Evolutionary conservation across 2,113 vertebrate genomes (phyloP), one percentile per base, ranked within the genome.

Genomic region (Gymnobelideus leadbeateri): DNA sequence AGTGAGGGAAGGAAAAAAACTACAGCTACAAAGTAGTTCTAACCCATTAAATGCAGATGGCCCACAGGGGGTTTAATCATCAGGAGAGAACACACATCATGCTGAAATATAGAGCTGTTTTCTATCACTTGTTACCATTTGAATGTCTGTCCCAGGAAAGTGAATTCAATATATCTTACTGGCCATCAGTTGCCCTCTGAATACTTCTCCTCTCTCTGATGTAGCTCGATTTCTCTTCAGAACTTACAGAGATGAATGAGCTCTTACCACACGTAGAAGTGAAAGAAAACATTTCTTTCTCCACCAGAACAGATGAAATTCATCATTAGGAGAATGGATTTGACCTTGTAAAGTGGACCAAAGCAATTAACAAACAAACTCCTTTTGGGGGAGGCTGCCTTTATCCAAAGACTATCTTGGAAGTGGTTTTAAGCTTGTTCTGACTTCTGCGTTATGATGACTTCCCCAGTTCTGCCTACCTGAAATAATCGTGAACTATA

Each of bases 241-340:
- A 99, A 98, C 97, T 97, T 98, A 98, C 98, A 97, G 99, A 99
- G 99, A 99, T 99, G 98, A 98, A 99, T 99, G 99, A 99, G 98
- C 98, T 98, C 98, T 98, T 99, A 98, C 98, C 99, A 99, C 98
- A 99, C 98, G 97, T 98, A 98, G 98, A 98, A 98, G 98, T 98
- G 98, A 99, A 99, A 98, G 98, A 99, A 99, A 99, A 98, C 98
- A 99, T 99, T 99, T 98, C 98, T 98, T 98, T 98, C 98, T 98
- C 97, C 98, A 98, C 98, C 98, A 99, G 98, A 99, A 98, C 99
- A 99, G 99, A 99, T 99, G 99, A 99, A 98, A 99, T 99, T 99
- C 99, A 99, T 99, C 99, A 99, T 98, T 98, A 98, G 98, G 98
- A 98, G 98, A 99, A 99, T 99, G 99, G 99, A 99, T 99, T 99